Percentiles rank a stretch among this genome's conserved stretches.
Evolutionary conservation across 1,140 invertebrate species (phyloP).

Genomic region (Aphaenogaster rudis): DNA sequence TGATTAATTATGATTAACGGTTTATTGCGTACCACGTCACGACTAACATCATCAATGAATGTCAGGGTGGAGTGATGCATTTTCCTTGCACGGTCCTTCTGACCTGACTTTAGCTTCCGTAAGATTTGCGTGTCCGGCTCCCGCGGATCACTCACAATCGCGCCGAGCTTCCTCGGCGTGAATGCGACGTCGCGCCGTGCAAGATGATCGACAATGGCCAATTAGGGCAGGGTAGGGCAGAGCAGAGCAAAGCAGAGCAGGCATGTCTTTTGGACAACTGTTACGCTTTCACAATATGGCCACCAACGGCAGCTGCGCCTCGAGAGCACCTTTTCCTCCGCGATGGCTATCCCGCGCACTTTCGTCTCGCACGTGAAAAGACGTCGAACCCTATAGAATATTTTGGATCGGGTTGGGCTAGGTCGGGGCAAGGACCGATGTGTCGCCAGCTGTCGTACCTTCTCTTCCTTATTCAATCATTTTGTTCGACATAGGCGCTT

Average conservation of each 20-base stretch:
- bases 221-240: conserved; percentile 60
- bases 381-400: conserved; percentile 43
- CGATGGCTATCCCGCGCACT: conserved; percentile 27
- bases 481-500: not conserved
- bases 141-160: not conserved
- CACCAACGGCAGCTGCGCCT: conserved; percentile 62
- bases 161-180: conserved; percentile 12
- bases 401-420: conserved; percentile 47
- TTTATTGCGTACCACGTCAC: not conserved
- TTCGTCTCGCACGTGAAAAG: conserved; percentile 64
- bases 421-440: conserved; percentile 42
- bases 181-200: conserved; percentile 6
- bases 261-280: conserved; percentile 66
- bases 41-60: conserved; percentile 20
- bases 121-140: conserved; percentile 24
- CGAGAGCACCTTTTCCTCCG: conserved; percentile 48
- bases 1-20: conserved; percentile 56
- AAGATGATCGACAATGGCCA: conserved; percentile 63
- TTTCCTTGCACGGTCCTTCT: conserved; percentile 1
- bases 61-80: conserved; percentile 16
- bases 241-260: conserved; percentile 23
- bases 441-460: conserved; percentile 61
- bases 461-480: conserved; percentile 37
- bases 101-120: conserved; percentile 51
- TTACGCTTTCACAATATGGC: conserved; percentile 71